phyloP scores from a whole-genome alignment of 2,888 invertebrate species.

The Silvanus unidentatus region DNA sequence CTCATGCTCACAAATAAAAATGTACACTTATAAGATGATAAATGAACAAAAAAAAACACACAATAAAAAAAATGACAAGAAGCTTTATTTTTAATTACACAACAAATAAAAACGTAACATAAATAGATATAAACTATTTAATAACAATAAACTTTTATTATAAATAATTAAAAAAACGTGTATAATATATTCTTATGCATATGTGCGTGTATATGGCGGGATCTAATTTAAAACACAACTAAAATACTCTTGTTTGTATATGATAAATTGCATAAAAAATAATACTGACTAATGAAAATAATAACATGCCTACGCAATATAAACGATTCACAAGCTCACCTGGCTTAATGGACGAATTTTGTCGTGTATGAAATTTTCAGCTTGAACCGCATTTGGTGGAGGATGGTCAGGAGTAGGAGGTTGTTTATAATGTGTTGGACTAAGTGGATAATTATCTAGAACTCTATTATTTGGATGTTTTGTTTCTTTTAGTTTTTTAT shows the following conservation, averaged over 20 bases:
- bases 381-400: conserved; percentile 84
- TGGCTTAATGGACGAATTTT: conserved; percentile 84
- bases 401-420: conserved; percentile 93
- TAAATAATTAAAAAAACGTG: too few species aligned
- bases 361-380: conserved; percentile 83
- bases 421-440: conserved; percentile 85
- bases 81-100: too few species aligned
- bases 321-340: conserved; percentile 57
- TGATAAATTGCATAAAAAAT: not conserved
- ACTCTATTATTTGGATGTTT: conserved; percentile 14
- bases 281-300: not conserved
- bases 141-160: too few species aligned
- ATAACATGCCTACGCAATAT: conserved; percentile 10
- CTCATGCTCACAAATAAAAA: too few species aligned
- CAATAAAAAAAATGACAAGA: not conserved
- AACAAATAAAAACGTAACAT: too few species aligned
- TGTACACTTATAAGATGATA: too few species aligned
- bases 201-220: too few species aligned
- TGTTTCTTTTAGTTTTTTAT: conserved; percentile 16
- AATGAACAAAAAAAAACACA: not conserved
- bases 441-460: conserved; percentile 57
- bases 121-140: too few species aligned
- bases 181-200: too few species aligned
- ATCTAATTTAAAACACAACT: too few species aligned
- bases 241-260: too few species aligned